Evolutionary conservation across 2,888 invertebrate species (phyloP).

Genomic region (Crioceris asparagi): DNA sequence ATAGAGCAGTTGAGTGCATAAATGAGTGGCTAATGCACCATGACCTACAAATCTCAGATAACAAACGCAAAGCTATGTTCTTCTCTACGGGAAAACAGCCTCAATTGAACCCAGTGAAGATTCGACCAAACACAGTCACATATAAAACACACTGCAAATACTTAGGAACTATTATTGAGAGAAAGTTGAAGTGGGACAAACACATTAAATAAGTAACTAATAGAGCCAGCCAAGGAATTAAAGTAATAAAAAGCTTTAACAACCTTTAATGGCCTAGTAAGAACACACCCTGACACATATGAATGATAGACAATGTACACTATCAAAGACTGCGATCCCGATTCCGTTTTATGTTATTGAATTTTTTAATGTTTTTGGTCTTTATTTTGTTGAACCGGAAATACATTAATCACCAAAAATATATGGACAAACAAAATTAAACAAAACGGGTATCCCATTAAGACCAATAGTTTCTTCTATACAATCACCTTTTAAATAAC

Average conservation of each 20-base stretch:
- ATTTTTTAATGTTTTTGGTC: too few relatives aligned
- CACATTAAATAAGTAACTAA: neutral
- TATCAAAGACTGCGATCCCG: conserved; percentile 4
- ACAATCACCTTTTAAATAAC: too few relatives aligned
- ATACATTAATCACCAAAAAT: too few relatives aligned
- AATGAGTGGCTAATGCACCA: conserved; percentile 7
- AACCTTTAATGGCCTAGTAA: conserved; percentile 9
- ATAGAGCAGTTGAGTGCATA: conserved; percentile 3
- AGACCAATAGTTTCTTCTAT: too few relatives aligned
- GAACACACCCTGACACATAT: conserved; percentile 9
- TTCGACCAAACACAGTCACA: neutral
- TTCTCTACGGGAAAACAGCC: conserved; percentile 4
- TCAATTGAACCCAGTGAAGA: neutral
- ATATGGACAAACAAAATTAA: too few relatives aligned
- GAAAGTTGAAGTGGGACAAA: conserved; percentile 11
- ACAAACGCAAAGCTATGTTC: conserved; percentile 11
- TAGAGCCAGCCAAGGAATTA: conserved; percentile 12
- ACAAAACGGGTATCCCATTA: too few relatives aligned
- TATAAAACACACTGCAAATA: conserved; percentile 8
- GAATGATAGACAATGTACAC: conserved; percentile 5
- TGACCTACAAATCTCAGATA: conserved; percentile 3
- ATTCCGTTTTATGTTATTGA: too few relatives aligned
- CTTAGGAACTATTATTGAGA: conserved; percentile 6
- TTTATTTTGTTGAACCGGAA: too few relatives aligned
- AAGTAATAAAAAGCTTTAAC: conserved; percentile 9